Conservation (phyloP, 2,888 invertebrate species). For the Napeogenes inachia region DNA sequence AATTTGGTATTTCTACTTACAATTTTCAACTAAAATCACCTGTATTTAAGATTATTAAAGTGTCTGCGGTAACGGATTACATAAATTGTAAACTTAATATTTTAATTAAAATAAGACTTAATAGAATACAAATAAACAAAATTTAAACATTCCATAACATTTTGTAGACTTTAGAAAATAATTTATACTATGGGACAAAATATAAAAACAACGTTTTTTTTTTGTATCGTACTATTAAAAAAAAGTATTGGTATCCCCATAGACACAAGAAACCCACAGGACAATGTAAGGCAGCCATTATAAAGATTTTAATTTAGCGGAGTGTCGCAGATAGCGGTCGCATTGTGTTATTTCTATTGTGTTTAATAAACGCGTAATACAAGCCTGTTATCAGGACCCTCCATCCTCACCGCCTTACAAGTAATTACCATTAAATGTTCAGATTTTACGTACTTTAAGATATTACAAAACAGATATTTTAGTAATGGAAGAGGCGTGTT, state of each 20-base stretch:
- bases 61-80: no score
- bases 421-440: constrained; percentile 27
- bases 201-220: not conserved
- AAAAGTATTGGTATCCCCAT: constrained; percentile 9
- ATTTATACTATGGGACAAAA: not conserved
- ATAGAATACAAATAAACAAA: no score
- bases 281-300: constrained; percentile 11
- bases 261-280: constrained; percentile 9
- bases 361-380: constrained; percentile 31
- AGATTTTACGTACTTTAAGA: constrained; percentile 14
- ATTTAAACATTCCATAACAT: no score
- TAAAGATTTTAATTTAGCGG: constrained; percentile 32
- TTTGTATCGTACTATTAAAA: constrained; percentile 1
- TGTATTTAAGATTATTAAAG: no score
- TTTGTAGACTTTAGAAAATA: no score
- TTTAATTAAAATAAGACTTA: no score
- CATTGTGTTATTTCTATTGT: constrained; percentile 31
- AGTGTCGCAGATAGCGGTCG: constrained; percentile 30
- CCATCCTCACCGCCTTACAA: constrained; percentile 24
- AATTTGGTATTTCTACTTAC: no score
- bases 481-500: not conserved
- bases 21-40: no score
- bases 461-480: not conserved
- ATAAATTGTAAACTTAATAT: no score
- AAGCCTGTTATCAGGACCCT: constrained; percentile 22